A percentile compares a stretch with the other conserved stretches of the same genome.
Conservation (phyloP, 2,797 vertebrate species). For the Nannoperca australis region DNA sequence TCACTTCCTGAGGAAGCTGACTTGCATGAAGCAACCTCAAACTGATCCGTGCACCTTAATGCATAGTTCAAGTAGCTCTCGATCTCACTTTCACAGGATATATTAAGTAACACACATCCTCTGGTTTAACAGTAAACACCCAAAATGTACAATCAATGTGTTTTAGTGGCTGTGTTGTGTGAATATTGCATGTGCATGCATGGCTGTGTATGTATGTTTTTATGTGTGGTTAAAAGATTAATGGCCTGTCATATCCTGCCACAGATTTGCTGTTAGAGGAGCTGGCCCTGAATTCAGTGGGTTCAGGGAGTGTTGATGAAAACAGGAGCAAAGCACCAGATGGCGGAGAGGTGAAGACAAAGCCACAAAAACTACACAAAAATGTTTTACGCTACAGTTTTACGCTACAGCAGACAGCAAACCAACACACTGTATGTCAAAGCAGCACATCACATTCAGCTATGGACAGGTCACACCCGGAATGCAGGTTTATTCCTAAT, state of each 20-base stretch:
- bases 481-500: too few relatives aligned
- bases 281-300: conserved; percentile 62
- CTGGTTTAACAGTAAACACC: not conserved
- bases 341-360: conserved; percentile 59
- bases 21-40: conserved; percentile 18
- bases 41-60: not conserved
- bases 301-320: conserved; percentile 12
- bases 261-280: conserved; percentile 83
- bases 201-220: not conserved
- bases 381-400: too few relatives aligned
- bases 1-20: conserved; percentile 76
- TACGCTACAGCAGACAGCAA: too few relatives aligned
- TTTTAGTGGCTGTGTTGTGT: conserved; percentile 11
- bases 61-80: not conserved
- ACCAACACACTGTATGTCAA: too few relatives aligned
- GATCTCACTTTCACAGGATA: conserved; percentile 17
- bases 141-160: not conserved
- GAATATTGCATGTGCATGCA: not conserved
- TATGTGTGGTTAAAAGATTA: conserved; percentile 12
- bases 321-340: conserved; percentile 20
- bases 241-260: conserved; percentile 38
- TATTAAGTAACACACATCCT: not conserved
- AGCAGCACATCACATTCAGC: too few relatives aligned
- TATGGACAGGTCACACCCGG: too few relatives aligned
- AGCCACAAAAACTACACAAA: not conserved